phyloP scores from a whole-genome alignment of 2,797 vertebrate genomes.

The Eptatretus atami region DNA sequence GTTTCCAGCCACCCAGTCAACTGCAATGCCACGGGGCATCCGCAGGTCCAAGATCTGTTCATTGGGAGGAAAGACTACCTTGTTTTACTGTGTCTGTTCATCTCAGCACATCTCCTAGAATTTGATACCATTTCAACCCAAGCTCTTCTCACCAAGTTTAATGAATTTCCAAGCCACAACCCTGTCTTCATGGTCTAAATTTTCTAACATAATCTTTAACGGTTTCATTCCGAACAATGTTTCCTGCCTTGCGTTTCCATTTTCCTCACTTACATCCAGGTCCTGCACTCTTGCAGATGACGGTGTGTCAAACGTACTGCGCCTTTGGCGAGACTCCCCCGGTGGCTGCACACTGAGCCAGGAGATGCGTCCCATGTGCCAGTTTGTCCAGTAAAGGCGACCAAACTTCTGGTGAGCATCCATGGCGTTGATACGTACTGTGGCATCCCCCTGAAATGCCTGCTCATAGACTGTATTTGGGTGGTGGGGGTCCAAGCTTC shows the following conservation, averaged over 20 bases:
- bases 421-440: conserved; percentile 74
- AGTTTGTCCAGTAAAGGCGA: conserved; percentile 87
- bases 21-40: conserved; percentile 67
- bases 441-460: conserved; percentile 55
- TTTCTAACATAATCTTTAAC: too few species aligned
- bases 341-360: conserved; percentile 37
- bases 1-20: conserved; percentile 85
- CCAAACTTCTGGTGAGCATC: conserved; percentile 61
- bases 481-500: conserved; percentile 51
- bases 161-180: too few species aligned
- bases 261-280: conserved; percentile 1
- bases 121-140: too few species aligned
- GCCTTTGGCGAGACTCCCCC: conserved; percentile 2
- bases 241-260: background rate
- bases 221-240: too few species aligned
- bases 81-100: too few species aligned
- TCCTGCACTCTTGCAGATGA: background rate
- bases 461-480: conserved; percentile 62
- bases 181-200: too few species aligned
- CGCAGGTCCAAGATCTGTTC: conserved; percentile 54
- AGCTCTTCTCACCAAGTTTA: too few species aligned
- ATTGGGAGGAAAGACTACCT: too few species aligned
- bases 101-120: too few species aligned
- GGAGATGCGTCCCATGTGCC: conserved; percentile 71
- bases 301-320: background rate